These are phyloP conservation scores for Cryptotis parvus DNA, from an alignment of 2,113 vertebrate species.

Conservation along the genomic window DNA sequence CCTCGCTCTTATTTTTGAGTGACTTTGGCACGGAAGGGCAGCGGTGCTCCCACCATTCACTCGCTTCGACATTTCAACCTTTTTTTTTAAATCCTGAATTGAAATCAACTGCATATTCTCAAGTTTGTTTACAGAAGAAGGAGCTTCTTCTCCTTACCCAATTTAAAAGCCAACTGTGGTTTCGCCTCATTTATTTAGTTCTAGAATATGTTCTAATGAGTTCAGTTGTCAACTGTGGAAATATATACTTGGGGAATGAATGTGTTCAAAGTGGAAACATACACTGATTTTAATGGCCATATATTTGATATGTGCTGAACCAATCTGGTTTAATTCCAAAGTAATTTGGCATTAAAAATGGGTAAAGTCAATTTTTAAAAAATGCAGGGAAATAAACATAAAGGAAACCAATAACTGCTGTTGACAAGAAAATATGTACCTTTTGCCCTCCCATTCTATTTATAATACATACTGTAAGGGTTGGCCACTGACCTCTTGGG, in stretches of 20 bases:
- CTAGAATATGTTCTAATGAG: not conserved
- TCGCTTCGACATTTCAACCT: not conserved
- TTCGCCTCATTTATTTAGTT: not conserved
- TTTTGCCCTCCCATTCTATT: not conserved
- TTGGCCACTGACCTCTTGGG: too few relatives aligned
- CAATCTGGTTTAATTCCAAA: conserved; percentile 2
- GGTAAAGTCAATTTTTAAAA: not conserved
- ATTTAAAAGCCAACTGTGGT: not conserved
- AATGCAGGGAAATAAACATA: not conserved
- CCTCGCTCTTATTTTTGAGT: not conserved
- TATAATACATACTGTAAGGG: not conserved
- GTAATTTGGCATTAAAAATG: not conserved
- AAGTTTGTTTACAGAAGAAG: not conserved
- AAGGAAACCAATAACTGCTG: not conserved
- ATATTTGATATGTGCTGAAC: not conserved
- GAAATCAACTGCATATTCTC: not conserved
- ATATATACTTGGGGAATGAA: not conserved
- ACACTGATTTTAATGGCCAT: not conserved
- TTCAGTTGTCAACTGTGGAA: not conserved
- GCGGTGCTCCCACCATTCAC: not conserved
- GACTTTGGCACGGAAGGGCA: not conserved
- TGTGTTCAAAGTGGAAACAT: not conserved
- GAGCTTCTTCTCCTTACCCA: not conserved
- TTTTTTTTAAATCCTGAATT: not conserved
- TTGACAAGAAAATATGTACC: not conserved